Conservation (phyloP, 2,113 vertebrate species). For the Speoplatyrhinus poulsoni region DNA sequence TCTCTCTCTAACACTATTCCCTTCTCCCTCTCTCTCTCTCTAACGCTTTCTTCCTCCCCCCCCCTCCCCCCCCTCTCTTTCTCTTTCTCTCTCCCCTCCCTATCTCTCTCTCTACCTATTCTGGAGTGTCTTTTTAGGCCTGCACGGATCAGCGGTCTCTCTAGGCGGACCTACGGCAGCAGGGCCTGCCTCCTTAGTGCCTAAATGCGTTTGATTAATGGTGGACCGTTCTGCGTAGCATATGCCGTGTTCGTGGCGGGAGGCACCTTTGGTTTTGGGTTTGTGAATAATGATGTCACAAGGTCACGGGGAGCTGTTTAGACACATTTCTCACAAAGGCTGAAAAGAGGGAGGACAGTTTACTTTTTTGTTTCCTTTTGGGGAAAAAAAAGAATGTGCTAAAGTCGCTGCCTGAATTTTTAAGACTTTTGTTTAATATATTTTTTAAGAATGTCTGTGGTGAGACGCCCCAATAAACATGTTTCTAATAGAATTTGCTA, state of each 20-base stretch:
- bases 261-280: constrained; percentile 62
- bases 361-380: constrained; percentile 19
- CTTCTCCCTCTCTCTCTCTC: constrained; percentile 21
- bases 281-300: constrained; percentile 75
- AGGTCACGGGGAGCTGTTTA: constrained; percentile 75
- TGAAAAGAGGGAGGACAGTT: constrained; percentile 53
- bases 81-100: constrained; percentile 5
- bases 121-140: constrained; percentile 4
- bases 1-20: constrained; percentile 12
- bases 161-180: constrained; percentile 8
- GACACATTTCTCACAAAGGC: constrained; percentile 44
- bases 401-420: constrained; percentile 34
- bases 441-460: neutral
- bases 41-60: neutral
- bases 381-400: constrained; percentile 35
- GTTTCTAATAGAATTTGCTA: too few relatives aligned
- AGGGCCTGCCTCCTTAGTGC: constrained; percentile 80
- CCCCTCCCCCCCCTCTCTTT: too few relatives aligned
- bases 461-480: neutral
- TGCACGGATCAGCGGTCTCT: neutral
- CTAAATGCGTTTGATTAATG: constrained; percentile 87
- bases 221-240: constrained; percentile 72
- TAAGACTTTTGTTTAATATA: neutral
- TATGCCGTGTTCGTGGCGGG: constrained; percentile 75
- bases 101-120: constrained; percentile 15